Percentiles rank a stretch among this genome's conserved stretches.
Conservation (phyloP, 2,888 invertebrate genomes). For the Pycnomerus fuliginosus region DNA sequence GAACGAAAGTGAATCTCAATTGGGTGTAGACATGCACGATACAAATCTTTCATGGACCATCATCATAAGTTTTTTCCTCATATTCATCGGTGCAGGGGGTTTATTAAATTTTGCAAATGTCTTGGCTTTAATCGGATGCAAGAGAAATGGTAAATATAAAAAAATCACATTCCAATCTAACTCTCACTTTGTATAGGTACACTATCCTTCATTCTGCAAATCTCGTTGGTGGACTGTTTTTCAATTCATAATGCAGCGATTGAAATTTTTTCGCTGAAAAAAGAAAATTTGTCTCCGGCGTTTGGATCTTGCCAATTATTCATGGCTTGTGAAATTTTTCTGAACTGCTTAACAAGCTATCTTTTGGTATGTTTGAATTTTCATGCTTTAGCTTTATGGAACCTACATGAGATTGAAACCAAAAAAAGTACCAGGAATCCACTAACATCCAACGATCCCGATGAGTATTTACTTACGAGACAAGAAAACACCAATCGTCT, state of each 20-base stretch:
- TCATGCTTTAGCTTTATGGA: conserved; percentile 59
- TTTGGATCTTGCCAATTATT: conserved; percentile 56
- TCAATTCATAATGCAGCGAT: conserved; percentile 54
- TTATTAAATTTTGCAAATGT: conserved; percentile 35
- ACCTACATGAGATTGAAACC: conserved; percentile 54
- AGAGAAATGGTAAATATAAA: conserved; percentile 53
- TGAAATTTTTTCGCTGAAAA: conserved; percentile 58
- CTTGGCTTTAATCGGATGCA: conserved; percentile 52
- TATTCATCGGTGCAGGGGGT: conserved; percentile 33
- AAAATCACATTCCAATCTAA: conserved; percentile 7
- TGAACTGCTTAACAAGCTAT: conserved; percentile 59
- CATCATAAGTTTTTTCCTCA: conserved; percentile 35
- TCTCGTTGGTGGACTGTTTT: conserved; percentile 56
- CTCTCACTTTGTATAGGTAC: conserved; percentile 52
- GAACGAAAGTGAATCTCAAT: conserved; percentile 2
- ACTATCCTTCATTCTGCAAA: conserved; percentile 56
- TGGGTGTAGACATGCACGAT: background rate
- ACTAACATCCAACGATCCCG: conserved; percentile 41
- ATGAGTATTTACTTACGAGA: conserved; percentile 43
- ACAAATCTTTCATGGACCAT: conserved; percentile 13
- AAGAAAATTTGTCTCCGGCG: conserved; percentile 57
- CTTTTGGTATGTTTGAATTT: conserved; percentile 59
- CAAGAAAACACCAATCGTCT: conserved; percentile 53
- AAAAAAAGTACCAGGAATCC: conserved; percentile 45
- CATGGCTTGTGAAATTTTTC: conserved; percentile 58